Evolutionary conservation across 2,888 invertebrate species (phyloP).

Genomic region (Lysandra bellargus): DNA sequence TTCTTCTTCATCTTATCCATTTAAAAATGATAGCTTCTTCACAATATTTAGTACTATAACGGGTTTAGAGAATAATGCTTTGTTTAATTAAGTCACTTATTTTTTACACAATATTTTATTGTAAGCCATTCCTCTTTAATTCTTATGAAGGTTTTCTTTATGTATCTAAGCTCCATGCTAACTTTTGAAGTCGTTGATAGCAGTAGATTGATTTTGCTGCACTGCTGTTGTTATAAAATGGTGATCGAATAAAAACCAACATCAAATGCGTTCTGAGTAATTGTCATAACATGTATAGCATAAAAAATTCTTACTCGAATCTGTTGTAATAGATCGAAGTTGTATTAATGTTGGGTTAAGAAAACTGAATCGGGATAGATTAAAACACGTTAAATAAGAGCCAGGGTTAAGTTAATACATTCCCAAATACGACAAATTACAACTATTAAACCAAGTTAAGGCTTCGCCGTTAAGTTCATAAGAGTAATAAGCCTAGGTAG

Average conservation of each 20-base stretch:
- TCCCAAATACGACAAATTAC: constrained; percentile 30
- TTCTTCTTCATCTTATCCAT: not conserved
- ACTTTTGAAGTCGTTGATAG: no score
- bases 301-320: not conserved
- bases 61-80: not conserved
- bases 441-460: constrained; percentile 30
- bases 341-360: not conserved
- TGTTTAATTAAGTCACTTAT: not conserved
- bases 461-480: constrained; percentile 30
- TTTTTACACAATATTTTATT: no score
- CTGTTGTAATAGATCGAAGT: not conserved
- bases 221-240: no score
- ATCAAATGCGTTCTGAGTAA: not conserved
- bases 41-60: not conserved
- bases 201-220: no score
- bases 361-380: not conserved
- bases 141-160: no score
- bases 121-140: no score
- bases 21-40: not conserved
- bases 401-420: constrained; percentile 11
- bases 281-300: not conserved
- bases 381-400: not conserved
- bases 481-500: constrained; percentile 31
- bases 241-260: not conserved
- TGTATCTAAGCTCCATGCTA: no score